Evolutionary conservation across 2,797 vertebrate genomes (phyloP), one percentile per base, ranked within the genome.

Genomic region (Ficedula albicollis): DNA sequence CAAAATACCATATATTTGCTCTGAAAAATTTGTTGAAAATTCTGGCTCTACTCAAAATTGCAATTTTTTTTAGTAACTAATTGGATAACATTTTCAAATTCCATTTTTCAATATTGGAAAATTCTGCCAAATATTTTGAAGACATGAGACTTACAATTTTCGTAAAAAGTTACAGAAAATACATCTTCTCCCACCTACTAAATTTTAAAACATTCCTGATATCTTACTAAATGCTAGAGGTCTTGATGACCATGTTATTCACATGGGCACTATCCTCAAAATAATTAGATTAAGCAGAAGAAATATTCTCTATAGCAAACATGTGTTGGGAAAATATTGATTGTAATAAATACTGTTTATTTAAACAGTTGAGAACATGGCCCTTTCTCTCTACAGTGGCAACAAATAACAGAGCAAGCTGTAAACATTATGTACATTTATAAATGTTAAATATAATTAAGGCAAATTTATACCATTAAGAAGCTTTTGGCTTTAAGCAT

Each of bases 81-180:
- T 44, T 55, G 13, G 13, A 32, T 59, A 70, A 74, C 4, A 13
- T 67, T 62, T 76, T 81, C 44, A 67, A 73, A 30, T 82, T 52
- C 52, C 11, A 23, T 59, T 87, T 75, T 70, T 68, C n/a, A 13
- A 36, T 80, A 59, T 0, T 43, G 19, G 76, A 63, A 84, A 73
- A 22, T 63, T 84, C 52, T 83, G 46, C 36, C 43, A 76, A 72
- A 36, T 63, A 81, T 34, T 80, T 84, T 75, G 32, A 84, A 89
- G 69, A 52, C 1, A 14, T 13, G 1, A 84, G 16, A 51, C 8
- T 44, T 60, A 8, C 0, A 41, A 5, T 19, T 73, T n/a, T 21
- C 25, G 1, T 1, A 27, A 44, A 86, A 68, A 54, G 22, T 13
- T 13, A 49, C n/a, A 66, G 32, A 60, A 74, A 87, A 80, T 19